Conservation (phyloP, 2,797 vertebrate genomes). For the Morelia viridis region DNA sequence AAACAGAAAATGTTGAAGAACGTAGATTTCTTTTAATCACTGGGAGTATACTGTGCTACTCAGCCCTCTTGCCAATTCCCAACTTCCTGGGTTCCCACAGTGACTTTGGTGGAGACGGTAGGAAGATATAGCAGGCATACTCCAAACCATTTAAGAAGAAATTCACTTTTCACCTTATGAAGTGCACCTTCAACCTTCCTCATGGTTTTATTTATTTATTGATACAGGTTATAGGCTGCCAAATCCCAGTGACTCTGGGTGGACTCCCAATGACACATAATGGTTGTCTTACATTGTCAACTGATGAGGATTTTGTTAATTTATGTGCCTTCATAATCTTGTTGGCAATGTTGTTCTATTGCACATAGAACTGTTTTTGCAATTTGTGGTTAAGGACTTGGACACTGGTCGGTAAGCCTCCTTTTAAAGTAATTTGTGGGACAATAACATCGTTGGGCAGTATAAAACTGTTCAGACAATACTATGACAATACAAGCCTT, state of each 20-base stretch:
- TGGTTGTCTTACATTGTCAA: not conserved
- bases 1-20: constrained; percentile 51
- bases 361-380: not conserved
- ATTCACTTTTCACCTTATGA: not conserved
- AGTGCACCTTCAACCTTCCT: no score
- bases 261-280: not conserved
- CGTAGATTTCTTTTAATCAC: not conserved
- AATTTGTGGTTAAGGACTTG: not conserved
- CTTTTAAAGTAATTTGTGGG: not conserved
- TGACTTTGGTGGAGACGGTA: not conserved
- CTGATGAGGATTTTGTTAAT: not conserved
- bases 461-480: not conserved
- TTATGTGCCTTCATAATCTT: not conserved
- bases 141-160: not conserved
- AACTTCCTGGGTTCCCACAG: not conserved
- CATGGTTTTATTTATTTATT: not conserved
- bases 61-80: not conserved
- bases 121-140: no score
- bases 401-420: not conserved
- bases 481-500: not conserved
- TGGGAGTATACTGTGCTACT: not conserved
- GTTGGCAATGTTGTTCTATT: not conserved
- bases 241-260: not conserved
- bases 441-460: not conserved
- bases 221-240: not conserved